Percentiles rank a stretch among this genome's conserved stretches.
Conservation (phyloP, 2,113 vertebrate species). For the Oryzias woworae region DNA sequence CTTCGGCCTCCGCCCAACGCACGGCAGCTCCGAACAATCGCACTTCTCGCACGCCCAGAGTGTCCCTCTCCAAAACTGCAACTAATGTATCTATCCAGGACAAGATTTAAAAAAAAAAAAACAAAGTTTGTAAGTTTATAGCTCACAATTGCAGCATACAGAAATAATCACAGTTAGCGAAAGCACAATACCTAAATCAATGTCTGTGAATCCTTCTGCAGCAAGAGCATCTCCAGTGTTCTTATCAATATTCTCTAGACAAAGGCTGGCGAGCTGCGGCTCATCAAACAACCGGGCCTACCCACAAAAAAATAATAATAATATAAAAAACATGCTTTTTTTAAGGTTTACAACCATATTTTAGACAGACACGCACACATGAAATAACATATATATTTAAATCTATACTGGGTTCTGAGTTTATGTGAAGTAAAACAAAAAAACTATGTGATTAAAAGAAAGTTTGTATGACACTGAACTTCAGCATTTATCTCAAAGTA, state of each 20-base stretch:
- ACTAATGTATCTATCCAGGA: constrained; percentile 86
- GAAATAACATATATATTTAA: not conserved
- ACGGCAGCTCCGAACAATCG: constrained; percentile 91
- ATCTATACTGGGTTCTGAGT: no score
- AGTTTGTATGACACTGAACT: no score
- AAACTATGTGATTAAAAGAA: no score
- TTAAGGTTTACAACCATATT: not conserved
- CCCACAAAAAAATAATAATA: constrained; percentile 11
- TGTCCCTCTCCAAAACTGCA: constrained; percentile 93
- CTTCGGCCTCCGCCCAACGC: constrained; percentile 93
- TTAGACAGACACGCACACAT: constrained; percentile 1
- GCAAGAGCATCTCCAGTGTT: constrained; percentile 93
- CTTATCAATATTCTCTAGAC: constrained; percentile 96
- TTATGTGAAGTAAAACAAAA: no score
- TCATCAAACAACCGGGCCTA: constrained; percentile 95
- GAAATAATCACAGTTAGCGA: not conserved
- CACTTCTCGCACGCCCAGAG: constrained; percentile 92
- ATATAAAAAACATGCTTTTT: not conserved
- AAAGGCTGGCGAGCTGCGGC: constrained; percentile 94
- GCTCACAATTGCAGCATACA: not conserved
- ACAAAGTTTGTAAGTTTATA: not conserved
- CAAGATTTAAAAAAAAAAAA: not conserved
- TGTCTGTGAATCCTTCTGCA: constrained; percentile 94
- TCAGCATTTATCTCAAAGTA: no score
- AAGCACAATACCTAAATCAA: constrained; percentile 84